Evolutionary conservation across 2,113 vertebrate genomes (phyloP).

Genomic region (Anarrhichthys ocellatus): DNA sequence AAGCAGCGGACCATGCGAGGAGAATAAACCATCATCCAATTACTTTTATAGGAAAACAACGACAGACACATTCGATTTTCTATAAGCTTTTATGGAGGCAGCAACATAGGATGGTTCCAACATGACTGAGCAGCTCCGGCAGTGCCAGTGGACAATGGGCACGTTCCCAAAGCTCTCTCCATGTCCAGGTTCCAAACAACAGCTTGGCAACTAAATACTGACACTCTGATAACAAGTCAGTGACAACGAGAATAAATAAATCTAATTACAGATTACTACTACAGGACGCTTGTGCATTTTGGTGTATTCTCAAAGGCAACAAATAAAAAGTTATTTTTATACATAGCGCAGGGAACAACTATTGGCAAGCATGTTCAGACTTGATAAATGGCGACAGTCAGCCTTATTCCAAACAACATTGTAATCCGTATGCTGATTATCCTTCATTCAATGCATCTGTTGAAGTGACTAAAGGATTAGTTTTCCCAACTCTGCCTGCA

Average conservation of each 20-base stretch:
- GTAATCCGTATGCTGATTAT: constrained; percentile 23
- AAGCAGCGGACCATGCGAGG: constrained; percentile 1
- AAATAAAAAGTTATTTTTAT: not conserved
- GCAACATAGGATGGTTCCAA: constrained; percentile 18
- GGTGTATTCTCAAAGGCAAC: not conserved
- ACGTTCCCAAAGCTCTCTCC: constrained; percentile 19
- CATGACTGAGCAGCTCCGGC: not conserved
- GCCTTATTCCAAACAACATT: constrained; percentile 9
- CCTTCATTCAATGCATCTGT: not conserved
- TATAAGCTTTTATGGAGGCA: constrained; percentile 4
- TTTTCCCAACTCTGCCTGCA: not conserved
- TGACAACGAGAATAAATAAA: constrained; percentile 23
- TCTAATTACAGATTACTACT: constrained; percentile 20
- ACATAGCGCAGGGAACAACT: not conserved
- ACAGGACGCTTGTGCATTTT: not conserved
- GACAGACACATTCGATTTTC: constrained; percentile 19
- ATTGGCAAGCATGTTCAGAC: not conserved
- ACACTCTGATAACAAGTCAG: not conserved
- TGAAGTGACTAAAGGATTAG: constrained; percentile 17
- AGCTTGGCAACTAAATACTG: constrained; percentile 17
- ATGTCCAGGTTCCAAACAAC: constrained; percentile 30
- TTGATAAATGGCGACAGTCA: not conserved
- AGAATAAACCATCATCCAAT: constrained; percentile 29
- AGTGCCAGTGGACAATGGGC: constrained; percentile 36
- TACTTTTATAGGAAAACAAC: constrained; percentile 38